Base-by-base conservation (phyloP, 2,797 vertebrate genomes). In the Paguma larvata region DNA sequence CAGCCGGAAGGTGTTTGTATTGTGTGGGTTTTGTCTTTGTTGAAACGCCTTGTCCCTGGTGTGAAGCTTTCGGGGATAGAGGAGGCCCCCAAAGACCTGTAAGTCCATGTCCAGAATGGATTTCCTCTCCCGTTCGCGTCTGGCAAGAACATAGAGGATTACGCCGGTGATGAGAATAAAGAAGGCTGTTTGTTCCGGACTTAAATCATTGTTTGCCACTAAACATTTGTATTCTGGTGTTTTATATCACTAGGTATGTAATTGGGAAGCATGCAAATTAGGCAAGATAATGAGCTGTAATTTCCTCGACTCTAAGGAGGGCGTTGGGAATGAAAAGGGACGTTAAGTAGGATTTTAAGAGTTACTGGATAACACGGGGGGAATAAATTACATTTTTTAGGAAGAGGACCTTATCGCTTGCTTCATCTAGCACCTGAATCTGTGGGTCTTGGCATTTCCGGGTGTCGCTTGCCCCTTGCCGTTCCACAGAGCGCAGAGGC, bases 191-290 rank as follows among this genome's bases (percentile, higher is more conserved):
- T 92, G 38, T 11, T 83, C 23, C 59, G 72, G 88, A 44, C 30
- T 85, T 62, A 75, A 91, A 88, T 75, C 91, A 23, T 62, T 86
- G 91, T 89, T 95, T 92, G 91, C 56, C 2, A 32, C 67, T 34
- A 65, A 89, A 56, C 0, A 1, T 62, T 84, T 83, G 88, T 41
- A 25, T 77, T 48, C 85, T 77, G 56, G 73, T 82, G 78, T 88
- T 97, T 92, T 88, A 2, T 14, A 2, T 85, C 9, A 19, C 89
- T 68, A 80, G 92, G 91, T 91, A 56, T 63, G 12, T 91, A 96
- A 96, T 94, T 91, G 95, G 83, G 48, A 80, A 46, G 82, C 95
- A 67, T 86, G 93, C 89, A 89, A 91, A 97, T 97, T 87, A 96
- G 83, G 21, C 91, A 25, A 85, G 91, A 91, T 53, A 80, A 95